Percentiles rank a stretch among this genome's conserved stretches.
These are phyloP conservation scores for Tursiops truncatus DNA, from an alignment of 2,113 vertebrate genomes.

Conservation along the genomic window DNA sequence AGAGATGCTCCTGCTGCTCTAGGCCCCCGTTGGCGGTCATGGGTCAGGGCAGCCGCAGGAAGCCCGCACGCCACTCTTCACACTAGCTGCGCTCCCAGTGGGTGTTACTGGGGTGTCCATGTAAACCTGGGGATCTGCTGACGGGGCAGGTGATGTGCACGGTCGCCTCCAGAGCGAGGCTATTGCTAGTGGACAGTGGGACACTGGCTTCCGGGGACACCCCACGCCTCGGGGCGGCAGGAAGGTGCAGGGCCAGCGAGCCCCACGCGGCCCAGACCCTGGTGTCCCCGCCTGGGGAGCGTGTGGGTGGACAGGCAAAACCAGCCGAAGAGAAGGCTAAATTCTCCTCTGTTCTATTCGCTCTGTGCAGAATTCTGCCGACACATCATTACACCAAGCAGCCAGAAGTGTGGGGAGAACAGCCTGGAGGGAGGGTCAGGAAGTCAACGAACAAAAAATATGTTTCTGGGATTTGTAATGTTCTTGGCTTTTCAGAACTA, in stretches of 20 bases:
- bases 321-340: no score
- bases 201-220: not conserved
- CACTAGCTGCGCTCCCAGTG: not conserved
- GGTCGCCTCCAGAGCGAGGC: not conserved
- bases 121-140: not conserved
- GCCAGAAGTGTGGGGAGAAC: fast-evolving
- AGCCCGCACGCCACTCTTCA: not conserved
- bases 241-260: not conserved
- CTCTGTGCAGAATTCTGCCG: fast-evolving
- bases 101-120: not conserved
- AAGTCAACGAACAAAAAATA: not conserved
- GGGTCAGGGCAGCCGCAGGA: not conserved
- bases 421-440: fast-evolving
- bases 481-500: not conserved
- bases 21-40: fast-evolving
- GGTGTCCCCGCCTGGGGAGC: fast-evolving
- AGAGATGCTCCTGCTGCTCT: not conserved
- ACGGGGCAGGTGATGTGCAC: fast-evolving
- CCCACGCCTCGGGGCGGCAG: fast-evolving
- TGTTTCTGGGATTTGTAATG: not conserved
- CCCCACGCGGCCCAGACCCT: not conserved
- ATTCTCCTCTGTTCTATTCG: not conserved
- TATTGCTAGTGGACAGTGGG: fast-evolving
- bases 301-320: no score
- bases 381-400: fast-evolving